A percentile compares a stretch with the other conserved stretches of the same genome.
phyloP scores from a whole-genome alignment of 2,113 vertebrate species.

The Antigone vipio region DNA sequence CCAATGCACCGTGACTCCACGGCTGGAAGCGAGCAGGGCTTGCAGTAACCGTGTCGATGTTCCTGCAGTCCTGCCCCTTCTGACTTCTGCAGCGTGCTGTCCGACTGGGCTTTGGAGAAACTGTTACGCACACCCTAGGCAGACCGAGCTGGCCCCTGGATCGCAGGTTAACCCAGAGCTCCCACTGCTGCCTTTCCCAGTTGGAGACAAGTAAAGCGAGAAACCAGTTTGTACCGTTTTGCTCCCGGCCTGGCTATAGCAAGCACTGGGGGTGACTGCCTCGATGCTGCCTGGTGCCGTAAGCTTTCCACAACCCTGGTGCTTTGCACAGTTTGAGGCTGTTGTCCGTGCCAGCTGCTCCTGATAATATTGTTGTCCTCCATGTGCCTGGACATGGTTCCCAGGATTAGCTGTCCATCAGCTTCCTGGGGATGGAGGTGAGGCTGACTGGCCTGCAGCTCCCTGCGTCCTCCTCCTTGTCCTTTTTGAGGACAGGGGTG shows the following conservation, averaged over 20 bases:
- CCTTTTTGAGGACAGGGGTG: neutral
- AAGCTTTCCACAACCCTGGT: neutral
- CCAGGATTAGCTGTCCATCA: neutral
- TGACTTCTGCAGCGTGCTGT: neutral
- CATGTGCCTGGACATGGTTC: neutral
- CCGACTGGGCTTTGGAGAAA: neutral
- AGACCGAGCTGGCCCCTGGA: neutral
- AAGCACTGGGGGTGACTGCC: neutral
- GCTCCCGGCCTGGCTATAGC: neutral
- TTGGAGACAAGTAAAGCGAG: neutral
- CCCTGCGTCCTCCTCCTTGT: neutral
- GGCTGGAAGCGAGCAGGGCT: neutral
- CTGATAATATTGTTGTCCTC: neutral
- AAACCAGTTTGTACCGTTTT: neutral
- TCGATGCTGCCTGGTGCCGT: neutral
- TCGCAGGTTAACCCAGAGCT: neutral
- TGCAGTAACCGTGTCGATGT: rapidly evolving
- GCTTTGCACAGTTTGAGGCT: neutral
- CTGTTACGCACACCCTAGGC: no score
- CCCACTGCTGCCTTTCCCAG: neutral
- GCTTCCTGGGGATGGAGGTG: neutral
- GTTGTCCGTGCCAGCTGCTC: neutral
- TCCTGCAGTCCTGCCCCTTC: neutral
- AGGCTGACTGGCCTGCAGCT: neutral
- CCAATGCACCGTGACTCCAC: neutral